Percentiles rank a stretch among this genome's conserved stretches.
Conservation (phyloP, 2,888 invertebrate species). For the Chrysolina haemoptera region DNA sequence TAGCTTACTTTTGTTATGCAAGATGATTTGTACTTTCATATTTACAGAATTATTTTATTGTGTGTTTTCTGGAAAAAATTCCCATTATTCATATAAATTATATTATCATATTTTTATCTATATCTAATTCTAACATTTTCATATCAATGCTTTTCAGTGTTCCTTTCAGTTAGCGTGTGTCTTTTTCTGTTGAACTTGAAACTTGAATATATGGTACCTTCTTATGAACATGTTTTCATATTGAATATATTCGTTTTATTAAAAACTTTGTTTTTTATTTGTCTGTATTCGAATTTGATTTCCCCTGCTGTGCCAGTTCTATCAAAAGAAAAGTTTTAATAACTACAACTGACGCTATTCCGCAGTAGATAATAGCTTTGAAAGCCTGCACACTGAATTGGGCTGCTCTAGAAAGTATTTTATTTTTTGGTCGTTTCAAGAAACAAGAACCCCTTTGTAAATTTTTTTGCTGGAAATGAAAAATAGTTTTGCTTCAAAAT, state of each 20-base stretch:
- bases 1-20: not conserved
- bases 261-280: not conserved
- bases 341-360: too few species aligned
- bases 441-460: too few species aligned
- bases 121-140: not conserved
- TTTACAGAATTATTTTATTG: not conserved
- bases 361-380: too few species aligned
- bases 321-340: too few species aligned
- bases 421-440: not conserved
- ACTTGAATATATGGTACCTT: constrained; percentile 14
- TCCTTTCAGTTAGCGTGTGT: constrained; percentile 18
- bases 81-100: not conserved
- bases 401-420: too few species aligned
- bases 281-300: too few species aligned
- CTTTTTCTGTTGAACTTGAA: not conserved
- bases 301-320: too few species aligned
- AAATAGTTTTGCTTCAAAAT: too few species aligned
- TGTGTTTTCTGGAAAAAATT: not conserved
- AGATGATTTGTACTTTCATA: not conserved
- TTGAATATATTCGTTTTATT: constrained; percentile 22
- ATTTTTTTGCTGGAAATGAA: too few species aligned
- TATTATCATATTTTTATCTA: constrained; percentile 18
- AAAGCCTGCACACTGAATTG: too few species aligned
- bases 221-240: constrained; percentile 21
- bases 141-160: constrained; percentile 11